Base-by-base conservation (phyloP, 2,888 invertebrate genomes). In the Oscheius onirici region DNA sequence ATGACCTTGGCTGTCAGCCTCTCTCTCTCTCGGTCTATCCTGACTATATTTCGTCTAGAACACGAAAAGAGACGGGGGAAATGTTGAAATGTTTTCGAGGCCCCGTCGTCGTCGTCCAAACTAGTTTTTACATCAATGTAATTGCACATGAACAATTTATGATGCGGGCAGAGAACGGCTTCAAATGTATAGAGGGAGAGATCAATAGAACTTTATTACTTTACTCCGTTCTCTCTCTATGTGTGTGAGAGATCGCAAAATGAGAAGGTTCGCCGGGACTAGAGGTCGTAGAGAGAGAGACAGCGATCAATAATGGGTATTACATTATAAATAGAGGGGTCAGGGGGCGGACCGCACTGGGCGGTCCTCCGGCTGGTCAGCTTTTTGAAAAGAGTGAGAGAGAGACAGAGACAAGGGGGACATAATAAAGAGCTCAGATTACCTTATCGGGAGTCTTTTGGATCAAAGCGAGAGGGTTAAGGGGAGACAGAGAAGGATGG, bases 61-160 rank as follows among this genome's bases (percentile, higher is more conserved):
- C 34, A 34, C 34, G 34, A 34, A 34, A 34, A 34, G 34, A n/a
- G n/a, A n/a, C n/a, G 34, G 34, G 34, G 34, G 11, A 46, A 46
- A 13, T 52, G 20, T 58, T 26, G 63, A 63, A 63, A 63, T 63
- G 63, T 63, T 63, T 63, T 63, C 63, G 63, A 26, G 20, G 28
- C 28, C 8, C n/a, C 63, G 28, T 11, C 41, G 60, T 34, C 34
- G n/a, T n/a, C n/a, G n/a, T n/a, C 55, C 40, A 46, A 63, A 63
- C 63, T 63, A 63, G 63, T 63, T 63, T 63, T 63, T 63, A 63
- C 63, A 63, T 63, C 63, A 63, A 63, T 63, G 63, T 63, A 63
- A 63, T 63, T 63, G 63, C 63, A 63, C 63, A 60, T 60, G 60
- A 60, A 60, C 60, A 60, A 60, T 60, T 60, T 60, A 60, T 60